Percentiles rank a stretch among this genome's conserved stretches.
phyloP scores from a whole-genome alignment of 2,888 invertebrate species.

The Sinohyriopsis cumingii region DNA sequence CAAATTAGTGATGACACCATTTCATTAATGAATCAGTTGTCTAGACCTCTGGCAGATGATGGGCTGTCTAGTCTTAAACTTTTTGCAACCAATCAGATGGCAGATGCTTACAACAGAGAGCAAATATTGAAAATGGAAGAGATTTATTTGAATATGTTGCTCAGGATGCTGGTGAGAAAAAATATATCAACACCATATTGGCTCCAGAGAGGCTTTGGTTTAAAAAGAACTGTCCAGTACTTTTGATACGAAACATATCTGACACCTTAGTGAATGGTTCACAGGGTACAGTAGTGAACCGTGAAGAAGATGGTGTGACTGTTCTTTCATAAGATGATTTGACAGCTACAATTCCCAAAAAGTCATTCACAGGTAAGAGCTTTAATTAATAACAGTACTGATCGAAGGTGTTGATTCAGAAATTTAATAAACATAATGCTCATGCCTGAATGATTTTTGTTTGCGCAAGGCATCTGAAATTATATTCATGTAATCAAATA shows the following conservation, averaged over 20 bases:
- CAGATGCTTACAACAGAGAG: constrained; percentile 8
- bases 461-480: too few species aligned
- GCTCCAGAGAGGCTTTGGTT: constrained; percentile 12
- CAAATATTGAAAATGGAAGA: background rate
- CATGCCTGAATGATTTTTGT: too few species aligned
- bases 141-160: constrained; percentile 7
- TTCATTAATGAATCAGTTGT: constrained; percentile 3
- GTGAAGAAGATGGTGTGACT: constrained; percentile 2
- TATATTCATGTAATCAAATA: too few species aligned
- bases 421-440: too few species aligned
- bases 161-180: constrained; percentile 5
- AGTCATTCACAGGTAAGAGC: constrained; percentile 3
- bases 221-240: background rate
- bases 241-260: constrained; percentile 7
- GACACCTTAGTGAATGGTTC: constrained; percentile 11
- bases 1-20: background rate
- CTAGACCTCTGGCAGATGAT: constrained; percentile 6
- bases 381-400: too few species aligned
- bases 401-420: too few species aligned
- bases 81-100: constrained; percentile 8
- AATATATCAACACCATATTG: background rate
- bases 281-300: constrained; percentile 1
- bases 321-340: background rate
- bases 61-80: background rate
- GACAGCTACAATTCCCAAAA: background rate